Conservation (phyloP, 2,113 vertebrate species). For the Psilopogon haemacephalus region DNA sequence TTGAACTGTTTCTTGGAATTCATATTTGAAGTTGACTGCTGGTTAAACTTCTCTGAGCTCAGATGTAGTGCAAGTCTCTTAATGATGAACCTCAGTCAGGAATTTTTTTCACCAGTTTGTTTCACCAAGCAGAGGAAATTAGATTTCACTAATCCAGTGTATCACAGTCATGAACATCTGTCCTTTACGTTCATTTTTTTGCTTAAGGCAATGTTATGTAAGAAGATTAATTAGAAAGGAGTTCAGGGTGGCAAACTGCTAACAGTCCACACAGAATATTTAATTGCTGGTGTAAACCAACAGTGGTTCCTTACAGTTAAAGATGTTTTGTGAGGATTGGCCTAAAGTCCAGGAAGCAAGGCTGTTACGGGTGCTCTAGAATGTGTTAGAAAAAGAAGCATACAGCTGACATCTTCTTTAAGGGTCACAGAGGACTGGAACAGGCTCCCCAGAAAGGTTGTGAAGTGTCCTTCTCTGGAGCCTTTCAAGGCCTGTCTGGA, state of each 20-base stretch:
- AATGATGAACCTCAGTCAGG: not conserved
- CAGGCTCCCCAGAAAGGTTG: no score
- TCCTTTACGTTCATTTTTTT: not conserved
- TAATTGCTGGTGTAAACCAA: not conserved
- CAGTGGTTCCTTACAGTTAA: not conserved
- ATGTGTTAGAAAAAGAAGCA: not conserved
- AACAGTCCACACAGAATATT: not conserved
- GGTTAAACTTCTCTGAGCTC: not conserved
- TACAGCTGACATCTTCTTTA: no score
- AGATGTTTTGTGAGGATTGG: not conserved
- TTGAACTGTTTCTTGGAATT: not conserved
- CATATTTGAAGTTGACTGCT: not conserved
- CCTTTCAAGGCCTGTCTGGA: no score
- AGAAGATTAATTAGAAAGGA: not conserved
- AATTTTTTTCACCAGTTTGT: not conserved
- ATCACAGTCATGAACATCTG: not conserved
- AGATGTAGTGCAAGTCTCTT: not conserved
- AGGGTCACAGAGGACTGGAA: no score
- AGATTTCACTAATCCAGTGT: not conserved
- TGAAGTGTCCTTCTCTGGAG: no score
- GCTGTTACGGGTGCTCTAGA: not conserved
- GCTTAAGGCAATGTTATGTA: rapidly evolving
- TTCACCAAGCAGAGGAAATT: not conserved
- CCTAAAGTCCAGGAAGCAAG: not conserved
- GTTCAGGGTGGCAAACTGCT: not conserved